These are phyloP conservation scores for Corynorhinus townsendii DNA, from an alignment of 2,113 vertebrate genomes.

Conservation along the genomic window DNA sequence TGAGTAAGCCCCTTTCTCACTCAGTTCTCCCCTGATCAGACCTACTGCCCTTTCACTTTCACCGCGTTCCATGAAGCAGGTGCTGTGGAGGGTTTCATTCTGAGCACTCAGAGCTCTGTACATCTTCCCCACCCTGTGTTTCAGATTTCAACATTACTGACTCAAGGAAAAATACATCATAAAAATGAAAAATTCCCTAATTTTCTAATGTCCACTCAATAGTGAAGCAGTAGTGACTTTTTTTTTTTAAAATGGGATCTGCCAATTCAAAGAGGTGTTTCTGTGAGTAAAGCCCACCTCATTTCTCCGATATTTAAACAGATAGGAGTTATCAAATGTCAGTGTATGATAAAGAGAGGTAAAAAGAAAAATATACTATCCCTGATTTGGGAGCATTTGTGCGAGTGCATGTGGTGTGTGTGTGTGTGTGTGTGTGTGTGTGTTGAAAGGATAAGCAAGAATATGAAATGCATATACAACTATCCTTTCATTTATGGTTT, in stretches of 20 bases:
- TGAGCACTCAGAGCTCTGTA: not conserved
- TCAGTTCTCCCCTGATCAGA: fast-evolving
- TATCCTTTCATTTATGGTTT: not conserved
- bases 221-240: not conserved
- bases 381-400: not conserved
- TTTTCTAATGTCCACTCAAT: not conserved
- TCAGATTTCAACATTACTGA: not conserved
- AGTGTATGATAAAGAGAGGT: not conserved
- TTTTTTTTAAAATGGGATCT: not conserved
- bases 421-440: not conserved
- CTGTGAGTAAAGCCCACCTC: not conserved
- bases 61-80: not conserved
- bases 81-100: not conserved
- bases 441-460: not conserved
- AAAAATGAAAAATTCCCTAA: not conserved
- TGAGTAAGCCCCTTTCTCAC: not conserved
- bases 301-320: slow-evolving; percentile 32
- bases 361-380: not conserved
- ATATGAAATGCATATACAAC: not conserved
- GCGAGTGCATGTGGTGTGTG: not conserved
- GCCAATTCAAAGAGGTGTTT: slow-evolving; percentile 4
- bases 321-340: not conserved
- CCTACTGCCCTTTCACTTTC: not conserved
- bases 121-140: not conserved
- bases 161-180: not conserved